Evolutionary conservation across 2,797 vertebrate species (phyloP).

Genomic region (Poecilia gillii): DNA sequence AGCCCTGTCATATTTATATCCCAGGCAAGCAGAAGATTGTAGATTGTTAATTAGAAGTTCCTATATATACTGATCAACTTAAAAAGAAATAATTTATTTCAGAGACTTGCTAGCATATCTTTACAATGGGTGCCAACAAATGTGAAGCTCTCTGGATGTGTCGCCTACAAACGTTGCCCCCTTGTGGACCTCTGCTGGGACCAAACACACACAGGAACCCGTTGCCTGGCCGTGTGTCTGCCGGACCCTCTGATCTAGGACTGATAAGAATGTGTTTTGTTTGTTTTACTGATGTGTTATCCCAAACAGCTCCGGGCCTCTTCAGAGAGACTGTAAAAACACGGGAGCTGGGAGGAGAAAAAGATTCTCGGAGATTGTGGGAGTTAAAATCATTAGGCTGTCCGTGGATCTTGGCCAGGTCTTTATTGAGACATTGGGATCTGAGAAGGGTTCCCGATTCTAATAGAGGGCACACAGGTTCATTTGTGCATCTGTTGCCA

Average conservation of each 20-base stretch:
- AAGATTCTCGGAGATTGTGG: background rate
- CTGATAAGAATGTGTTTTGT: slow-evolving; percentile 55
- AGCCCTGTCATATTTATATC: background rate
- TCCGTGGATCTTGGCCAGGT: slow-evolving; percentile 3
- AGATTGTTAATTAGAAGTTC: background rate
- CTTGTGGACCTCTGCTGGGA: slow-evolving; percentile 67
- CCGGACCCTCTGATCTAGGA: slow-evolving; percentile 41
- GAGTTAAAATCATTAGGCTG: slow-evolving; percentile 17
- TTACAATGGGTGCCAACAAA: background rate
- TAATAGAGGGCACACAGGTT: slow-evolving; percentile 31
- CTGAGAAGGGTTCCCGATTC: slow-evolving; percentile 6
- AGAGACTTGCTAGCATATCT: background rate
- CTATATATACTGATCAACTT: background rate
- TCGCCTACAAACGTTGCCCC: slow-evolving; percentile 71
- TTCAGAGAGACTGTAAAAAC: slow-evolving; percentile 22
- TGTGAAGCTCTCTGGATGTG: background rate
- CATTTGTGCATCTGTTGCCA: slow-evolving; percentile 58
- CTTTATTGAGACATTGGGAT: slow-evolving; percentile 11
- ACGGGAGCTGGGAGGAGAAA: slow-evolving; percentile 14
- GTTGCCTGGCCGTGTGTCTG: slow-evolving; percentile 18
- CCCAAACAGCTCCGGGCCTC: slow-evolving; percentile 47
- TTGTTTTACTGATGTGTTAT: slow-evolving; percentile 50
- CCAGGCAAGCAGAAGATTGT: background rate
- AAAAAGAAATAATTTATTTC: background rate
- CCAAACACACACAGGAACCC: slow-evolving; percentile 26